Evolutionary conservation across 2,888 invertebrate species (phyloP), one percentile per base, ranked within the genome.

Genomic region (Fabriciana adippe): DNA sequence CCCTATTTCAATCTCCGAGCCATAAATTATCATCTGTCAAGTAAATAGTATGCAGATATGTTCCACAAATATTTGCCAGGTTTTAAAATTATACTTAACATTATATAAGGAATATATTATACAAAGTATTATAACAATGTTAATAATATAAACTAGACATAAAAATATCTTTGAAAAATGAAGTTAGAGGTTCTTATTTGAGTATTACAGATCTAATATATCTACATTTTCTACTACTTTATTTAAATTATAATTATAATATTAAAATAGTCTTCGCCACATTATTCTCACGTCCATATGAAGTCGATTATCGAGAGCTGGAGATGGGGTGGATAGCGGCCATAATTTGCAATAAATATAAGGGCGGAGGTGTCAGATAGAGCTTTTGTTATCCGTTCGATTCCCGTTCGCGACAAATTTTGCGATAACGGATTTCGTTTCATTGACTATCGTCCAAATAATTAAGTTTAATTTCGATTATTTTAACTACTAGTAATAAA

Each of bases 321-420:
- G 78, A 86, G 90, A 90, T 90, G 85, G 84, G 70, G 74, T 77
- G 75, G 89, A 90, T 90, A 89, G 84, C 83, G 81, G 78, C 80
- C 83, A 91, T 91, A 90, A 91, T 91, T 91, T 91, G 90, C 90
- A 90, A 90, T 91, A 90, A 90, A 91, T 91, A 90, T 87, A 87
- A 87, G 84, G 83, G 85, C 81, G 83, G 85, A 85, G 85, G 84
- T 85, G 87, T 83, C 85, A 79, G 74, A 75, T 70, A 79, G 77
- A 78, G 78, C 79, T 80, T 83, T 82, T 81, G 84, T 84, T 79
- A 78, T 79, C 75, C 74, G 75, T 73, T 76, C 75, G 75, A 74
- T 74, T 75, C 76, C 72, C 73, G 73, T 55, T 55, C 63, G 68
- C 70, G 72, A 71, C 74, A 68, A 69, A 70, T 67, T 64, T 70